Evolutionary conservation across 2,888 invertebrate species (phyloP), one percentile per base, ranked within the genome.

Genomic region (Acrobasis repandana): DNA sequence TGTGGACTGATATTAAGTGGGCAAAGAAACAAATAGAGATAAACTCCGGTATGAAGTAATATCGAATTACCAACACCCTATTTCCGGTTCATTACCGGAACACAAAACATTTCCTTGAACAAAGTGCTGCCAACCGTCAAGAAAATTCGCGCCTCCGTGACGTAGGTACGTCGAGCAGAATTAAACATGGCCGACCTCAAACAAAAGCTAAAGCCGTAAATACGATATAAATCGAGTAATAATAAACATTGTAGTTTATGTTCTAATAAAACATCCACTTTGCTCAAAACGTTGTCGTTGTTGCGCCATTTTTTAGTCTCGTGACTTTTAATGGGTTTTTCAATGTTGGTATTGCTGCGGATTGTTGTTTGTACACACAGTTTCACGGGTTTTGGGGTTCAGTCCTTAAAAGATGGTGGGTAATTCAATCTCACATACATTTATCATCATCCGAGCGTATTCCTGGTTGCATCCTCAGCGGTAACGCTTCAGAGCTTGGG

Each of bases 241-340:
- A 72, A 72, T 70, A 73, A 72, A 73, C 72, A 72, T 65, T 62
- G 63, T 64, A 63, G 67, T 72, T 73, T 70, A 70, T 66, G 62
- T 46, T 9, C 50, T 11, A 63, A 67, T 69, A 70, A 71, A 70
- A 69, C 68, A 66, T 64, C 62, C 71, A 70, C 71, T 69, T 68
- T 63, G 56, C 64, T 61, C 65, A 65, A 64, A 67, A 67, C 67
- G 66, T 59, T 68, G 65, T 64, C 67, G 65, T 62, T 49, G 34
- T 46, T 47, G 9, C 49, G 58, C 36, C 58, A 15, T 36, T 36
- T 48, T 50, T 58, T 18, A 36, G 38, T 54, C 54, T 43, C 54
- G 54, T 38, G 54, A 54, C 54, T 54, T 54, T 54, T 43, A 38
- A 38, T 11, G n/a, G 54, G 34, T 20, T 38, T 54, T 20, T 16